Conservation (phyloP, 2,888 invertebrate species). For the Cephonodes hylas region DNA sequence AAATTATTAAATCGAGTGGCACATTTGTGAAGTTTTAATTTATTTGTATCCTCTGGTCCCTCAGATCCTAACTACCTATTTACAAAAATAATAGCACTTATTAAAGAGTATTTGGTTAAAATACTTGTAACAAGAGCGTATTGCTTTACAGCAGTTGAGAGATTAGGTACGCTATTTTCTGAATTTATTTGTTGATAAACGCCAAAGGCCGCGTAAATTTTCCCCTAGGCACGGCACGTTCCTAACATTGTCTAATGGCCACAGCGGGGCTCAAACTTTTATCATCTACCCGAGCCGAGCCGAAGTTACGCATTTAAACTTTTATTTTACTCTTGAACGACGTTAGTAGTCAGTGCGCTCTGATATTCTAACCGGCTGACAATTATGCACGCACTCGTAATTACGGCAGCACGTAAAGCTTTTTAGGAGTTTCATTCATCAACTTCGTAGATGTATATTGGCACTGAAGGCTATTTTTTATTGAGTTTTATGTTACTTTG, state of each 20-base stretch:
- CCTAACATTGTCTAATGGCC: conserved; percentile 45
- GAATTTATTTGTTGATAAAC: conserved; percentile 16
- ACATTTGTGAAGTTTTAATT: not conserved
- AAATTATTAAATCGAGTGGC: not conserved
- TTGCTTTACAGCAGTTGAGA: not conserved
- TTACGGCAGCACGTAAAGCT: not conserved
- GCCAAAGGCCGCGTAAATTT: conserved; percentile 27
- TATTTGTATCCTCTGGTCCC: no score
- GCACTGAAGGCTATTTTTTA: not conserved
- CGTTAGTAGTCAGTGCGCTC: conserved; percentile 27
- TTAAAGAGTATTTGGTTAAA: no score
- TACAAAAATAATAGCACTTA: no score
- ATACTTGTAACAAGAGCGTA: not conserved
- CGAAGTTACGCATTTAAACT: conserved; percentile 45
- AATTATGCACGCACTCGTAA: conserved; percentile 10
- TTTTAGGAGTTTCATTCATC: conserved; percentile 8
- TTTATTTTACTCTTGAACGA: conserved; percentile 50
- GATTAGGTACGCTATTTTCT: not conserved
- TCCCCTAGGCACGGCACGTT: conserved; percentile 33
- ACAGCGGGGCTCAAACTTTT: conserved; percentile 48
- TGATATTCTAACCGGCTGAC: conserved; percentile 20
- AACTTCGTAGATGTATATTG: not conserved
- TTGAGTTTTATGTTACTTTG: no score
- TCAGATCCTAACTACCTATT: no score
- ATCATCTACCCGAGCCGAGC: conserved; percentile 44